A percentile compares a stretch with the other conserved stretches of the same genome.
Conservation (phyloP, 2,797 vertebrate species). For the Ibycter americanus region DNA sequence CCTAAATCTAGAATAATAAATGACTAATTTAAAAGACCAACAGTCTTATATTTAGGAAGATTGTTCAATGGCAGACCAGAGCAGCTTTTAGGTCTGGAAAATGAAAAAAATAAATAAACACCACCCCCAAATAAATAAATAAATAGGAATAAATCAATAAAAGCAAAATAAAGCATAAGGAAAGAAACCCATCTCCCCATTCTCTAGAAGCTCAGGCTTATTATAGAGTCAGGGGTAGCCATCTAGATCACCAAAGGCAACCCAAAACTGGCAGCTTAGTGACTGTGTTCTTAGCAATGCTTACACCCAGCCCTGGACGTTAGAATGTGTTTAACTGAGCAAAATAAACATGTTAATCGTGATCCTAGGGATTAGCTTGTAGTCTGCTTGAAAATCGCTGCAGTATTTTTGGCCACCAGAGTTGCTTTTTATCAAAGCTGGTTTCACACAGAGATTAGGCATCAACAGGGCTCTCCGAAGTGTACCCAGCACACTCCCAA, state of each 20-base stretch:
- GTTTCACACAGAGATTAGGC: background rate
- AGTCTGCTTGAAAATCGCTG: background rate
- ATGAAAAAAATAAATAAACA: background rate
- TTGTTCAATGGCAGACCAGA: background rate
- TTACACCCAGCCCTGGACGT: background rate
- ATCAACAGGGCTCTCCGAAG: background rate
- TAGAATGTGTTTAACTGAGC: conserved; percentile 39
- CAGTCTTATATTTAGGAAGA: background rate
- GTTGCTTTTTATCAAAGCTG: background rate
- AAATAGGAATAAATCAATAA: background rate
- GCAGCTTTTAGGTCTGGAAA: background rate
- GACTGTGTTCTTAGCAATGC: background rate
- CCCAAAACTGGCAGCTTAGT: background rate
- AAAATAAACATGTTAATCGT: conserved; percentile 59
- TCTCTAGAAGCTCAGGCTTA: background rate
- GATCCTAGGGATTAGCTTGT: conserved; percentile 35
- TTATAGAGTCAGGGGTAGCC: background rate
- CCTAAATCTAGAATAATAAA: background rate
- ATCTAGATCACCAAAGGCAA: background rate
- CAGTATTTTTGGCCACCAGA: conserved; percentile 25
- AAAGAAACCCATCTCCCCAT: background rate
- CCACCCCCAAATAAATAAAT: background rate
- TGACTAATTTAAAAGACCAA: background rate
- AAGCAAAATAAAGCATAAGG: background rate
- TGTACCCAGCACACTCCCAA: background rate